A percentile compares a stretch with the other conserved stretches of the same genome.
Conservation (phyloP, 2,888 invertebrate genomes). For the Heterodera filipjevi region DNA sequence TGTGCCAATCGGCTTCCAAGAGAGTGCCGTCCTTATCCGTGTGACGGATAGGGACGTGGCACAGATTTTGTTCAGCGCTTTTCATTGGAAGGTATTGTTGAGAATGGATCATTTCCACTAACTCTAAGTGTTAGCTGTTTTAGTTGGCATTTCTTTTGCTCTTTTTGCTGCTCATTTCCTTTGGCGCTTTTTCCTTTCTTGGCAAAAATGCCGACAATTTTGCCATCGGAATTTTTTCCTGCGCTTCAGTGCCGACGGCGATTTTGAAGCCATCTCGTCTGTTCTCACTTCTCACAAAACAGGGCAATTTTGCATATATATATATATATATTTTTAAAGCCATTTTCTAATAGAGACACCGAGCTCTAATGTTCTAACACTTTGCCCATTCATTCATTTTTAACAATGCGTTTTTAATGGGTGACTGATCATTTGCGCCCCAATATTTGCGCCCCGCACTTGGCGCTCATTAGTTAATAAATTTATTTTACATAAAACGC, state of each 20-base stretch:
- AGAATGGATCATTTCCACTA: neutral
- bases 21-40: conserved; percentile 9
- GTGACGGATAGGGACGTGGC: conserved; percentile 12
- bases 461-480: too few species aligned
- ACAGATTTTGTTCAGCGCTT: conserved; percentile 7
- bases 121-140: neutral
- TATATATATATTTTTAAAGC: too few species aligned
- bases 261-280: too few species aligned
- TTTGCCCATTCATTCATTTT: too few species aligned
- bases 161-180: neutral
- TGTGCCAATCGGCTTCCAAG: conserved; percentile 6
- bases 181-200: neutral
- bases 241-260: neutral
- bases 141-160: neutral
- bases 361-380: too few species aligned
- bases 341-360: too few species aligned
- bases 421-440: too few species aligned
- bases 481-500: too few species aligned
- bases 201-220: neutral
- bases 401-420: too few species aligned
- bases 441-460: too few species aligned
- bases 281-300: neutral
- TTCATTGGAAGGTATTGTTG: neutral
- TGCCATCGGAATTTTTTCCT: neutral
- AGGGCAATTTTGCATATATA: neutral